Evolutionary conservation across 2,888 invertebrate genomes (phyloP).

Genomic region (Shargacucullia verbasci): DNA sequence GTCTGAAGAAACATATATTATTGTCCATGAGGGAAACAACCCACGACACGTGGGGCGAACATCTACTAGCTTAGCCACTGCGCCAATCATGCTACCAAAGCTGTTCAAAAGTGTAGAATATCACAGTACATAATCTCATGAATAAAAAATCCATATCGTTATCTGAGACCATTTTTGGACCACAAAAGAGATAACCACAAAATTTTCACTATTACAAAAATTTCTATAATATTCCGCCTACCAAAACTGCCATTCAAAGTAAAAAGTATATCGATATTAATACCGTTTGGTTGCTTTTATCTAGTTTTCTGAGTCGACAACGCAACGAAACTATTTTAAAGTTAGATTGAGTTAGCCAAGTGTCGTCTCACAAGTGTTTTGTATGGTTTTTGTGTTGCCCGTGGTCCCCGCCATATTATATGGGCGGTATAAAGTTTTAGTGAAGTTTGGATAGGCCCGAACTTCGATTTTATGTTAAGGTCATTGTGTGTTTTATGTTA

Average conservation of each 20-base stretch:
- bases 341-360: conserved; percentile 77
- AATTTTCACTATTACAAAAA: conserved; percentile 47
- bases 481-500: conserved; percentile 44
- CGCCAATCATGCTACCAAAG: too few species aligned
- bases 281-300: conserved; percentile 54
- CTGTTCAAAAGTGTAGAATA: neutral
- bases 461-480: conserved; percentile 45
- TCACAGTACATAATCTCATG: conserved; percentile 5
- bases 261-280: conserved; percentile 58
- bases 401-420: conserved; percentile 34
- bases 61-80: too few species aligned
- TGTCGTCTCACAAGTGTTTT: conserved; percentile 62
- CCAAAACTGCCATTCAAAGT: conserved; percentile 32
- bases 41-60: too few species aligned
- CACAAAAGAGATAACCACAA: conserved; percentile 35
- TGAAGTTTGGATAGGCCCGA: conserved; percentile 39
- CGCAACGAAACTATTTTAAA: conserved; percentile 75
- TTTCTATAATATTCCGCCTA: conserved; percentile 29
- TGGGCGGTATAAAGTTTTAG: conserved; percentile 41
- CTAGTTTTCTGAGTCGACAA: conserved; percentile 56
- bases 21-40: too few species aligned
- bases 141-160: conserved; percentile 19
- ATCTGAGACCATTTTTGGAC: conserved; percentile 6
- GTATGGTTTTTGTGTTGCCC: conserved; percentile 62
- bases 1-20: too few species aligned